Conservation (phyloP, 2,113 vertebrate genomes). For the Tichodroma muraria region DNA sequence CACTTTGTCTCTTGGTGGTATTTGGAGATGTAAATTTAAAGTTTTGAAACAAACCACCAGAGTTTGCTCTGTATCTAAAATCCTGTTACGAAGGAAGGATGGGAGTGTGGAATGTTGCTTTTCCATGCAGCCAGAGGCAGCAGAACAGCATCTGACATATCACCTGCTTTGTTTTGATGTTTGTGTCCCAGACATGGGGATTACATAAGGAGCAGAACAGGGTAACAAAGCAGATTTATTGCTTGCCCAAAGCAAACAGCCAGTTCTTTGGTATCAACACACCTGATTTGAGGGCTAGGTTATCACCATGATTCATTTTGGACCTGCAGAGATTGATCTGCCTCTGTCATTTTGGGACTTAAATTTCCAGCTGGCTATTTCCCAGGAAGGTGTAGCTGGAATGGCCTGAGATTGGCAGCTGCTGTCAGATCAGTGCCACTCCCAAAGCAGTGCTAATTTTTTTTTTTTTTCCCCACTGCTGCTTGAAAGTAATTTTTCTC, state of each 20-base stretch:
- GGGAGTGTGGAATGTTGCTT: not conserved
- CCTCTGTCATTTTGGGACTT: not conserved
- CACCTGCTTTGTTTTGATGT: not conserved
- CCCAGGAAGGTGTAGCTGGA: not conserved
- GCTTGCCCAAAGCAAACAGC: not conserved
- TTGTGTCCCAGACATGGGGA: not conserved
- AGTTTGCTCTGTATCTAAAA: not conserved
- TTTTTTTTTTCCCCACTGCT: not conserved
- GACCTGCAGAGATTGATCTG: not conserved
- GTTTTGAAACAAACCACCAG: not conserved
- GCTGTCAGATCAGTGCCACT: not conserved
- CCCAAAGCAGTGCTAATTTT: not conserved
- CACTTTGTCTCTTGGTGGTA: not conserved
- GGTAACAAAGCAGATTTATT: not conserved
- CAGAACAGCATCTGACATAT: not conserved
- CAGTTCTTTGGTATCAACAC: not conserved
- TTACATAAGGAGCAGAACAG: slow-evolving; percentile 6
- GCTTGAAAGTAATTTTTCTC: not conserved
- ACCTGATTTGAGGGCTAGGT: not conserved
- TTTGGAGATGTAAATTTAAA: not conserved
- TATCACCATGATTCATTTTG: not conserved
- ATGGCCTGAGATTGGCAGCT: not conserved
- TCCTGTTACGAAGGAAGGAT: not conserved
- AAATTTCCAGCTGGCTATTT: not conserved
- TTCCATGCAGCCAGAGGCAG: not conserved